Percentiles rank a stretch among this genome's conserved stretches.
Conservation (phyloP, 92 coral and sea anemone species). For the Palythoa caribaeorum region DNA sequence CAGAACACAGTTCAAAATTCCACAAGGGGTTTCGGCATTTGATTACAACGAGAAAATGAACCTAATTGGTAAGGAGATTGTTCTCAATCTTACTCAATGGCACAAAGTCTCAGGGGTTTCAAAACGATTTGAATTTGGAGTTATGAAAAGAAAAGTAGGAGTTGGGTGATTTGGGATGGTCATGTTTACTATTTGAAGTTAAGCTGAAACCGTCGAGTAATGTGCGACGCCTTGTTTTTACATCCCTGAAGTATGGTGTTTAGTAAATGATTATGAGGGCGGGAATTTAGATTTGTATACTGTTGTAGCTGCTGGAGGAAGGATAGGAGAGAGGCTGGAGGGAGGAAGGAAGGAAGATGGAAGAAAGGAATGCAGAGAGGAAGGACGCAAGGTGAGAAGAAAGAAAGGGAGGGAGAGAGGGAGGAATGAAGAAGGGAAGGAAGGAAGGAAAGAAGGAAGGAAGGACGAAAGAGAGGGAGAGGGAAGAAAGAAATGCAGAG, state of each 20-base stretch:
- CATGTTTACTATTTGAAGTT: no score
- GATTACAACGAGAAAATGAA: slow-evolving; percentile 93
- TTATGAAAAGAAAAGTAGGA: no score
- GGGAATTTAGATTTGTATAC: background rate
- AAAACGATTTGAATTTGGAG: no score
- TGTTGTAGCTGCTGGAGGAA: background rate
- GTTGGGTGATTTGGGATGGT: no score
- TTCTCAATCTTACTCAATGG: background rate
- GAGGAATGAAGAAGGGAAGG: background rate
- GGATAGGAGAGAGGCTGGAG: background rate
- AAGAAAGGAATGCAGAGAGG: background rate
- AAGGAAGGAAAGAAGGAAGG: background rate
- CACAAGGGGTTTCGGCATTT: slow-evolving; percentile 98
- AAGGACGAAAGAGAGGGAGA: background rate
- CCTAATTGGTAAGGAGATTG: slow-evolving; percentile 65
- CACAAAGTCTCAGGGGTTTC: no score
- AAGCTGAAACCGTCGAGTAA: no score
- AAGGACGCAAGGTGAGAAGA: background rate
- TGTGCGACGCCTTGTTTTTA: no score
- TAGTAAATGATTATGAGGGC: background rate
- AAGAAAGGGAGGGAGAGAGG: background rate
- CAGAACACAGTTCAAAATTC: slow-evolving; percentile 93
- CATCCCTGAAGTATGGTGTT: background rate
- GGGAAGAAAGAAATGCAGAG: no score
- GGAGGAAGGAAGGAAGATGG: background rate